phyloP scores from a whole-genome alignment of 2,888 invertebrate genomes.

The Trichopoda pennipes region DNA sequence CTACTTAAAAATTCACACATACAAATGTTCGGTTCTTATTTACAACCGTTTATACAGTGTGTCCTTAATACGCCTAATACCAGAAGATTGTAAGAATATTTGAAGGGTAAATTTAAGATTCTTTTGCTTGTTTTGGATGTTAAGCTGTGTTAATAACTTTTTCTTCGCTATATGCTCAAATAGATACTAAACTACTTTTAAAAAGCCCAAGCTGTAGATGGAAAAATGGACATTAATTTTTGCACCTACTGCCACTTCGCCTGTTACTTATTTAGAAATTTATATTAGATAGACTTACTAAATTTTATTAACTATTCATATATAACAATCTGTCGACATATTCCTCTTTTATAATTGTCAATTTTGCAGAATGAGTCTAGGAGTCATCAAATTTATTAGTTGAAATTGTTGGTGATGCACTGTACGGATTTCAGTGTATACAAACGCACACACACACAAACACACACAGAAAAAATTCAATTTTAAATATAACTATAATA shows the following conservation, averaged over 20 bases:
- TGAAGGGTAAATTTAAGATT: background rate
- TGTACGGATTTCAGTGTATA: background rate
- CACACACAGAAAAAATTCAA: conserved; percentile 5
- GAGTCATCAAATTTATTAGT: background rate
- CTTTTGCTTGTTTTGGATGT: too few species aligned
- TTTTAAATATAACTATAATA: conserved; percentile 16
- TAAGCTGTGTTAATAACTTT: too few species aligned
- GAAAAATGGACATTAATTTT: too few species aligned
- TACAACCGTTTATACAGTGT: background rate
- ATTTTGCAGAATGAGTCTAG: background rate
- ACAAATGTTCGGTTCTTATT: conserved; percentile 6
- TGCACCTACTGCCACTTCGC: too few species aligned
- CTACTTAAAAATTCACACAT: conserved; percentile 40
- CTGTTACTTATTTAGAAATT: too few species aligned
- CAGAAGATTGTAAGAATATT: background rate
- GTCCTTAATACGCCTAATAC: background rate
- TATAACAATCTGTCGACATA: too few species aligned
- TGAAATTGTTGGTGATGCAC: background rate
- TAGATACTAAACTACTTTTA: too few species aligned
- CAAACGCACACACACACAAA: background rate
- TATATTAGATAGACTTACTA: too few species aligned
- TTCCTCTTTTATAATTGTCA: background rate
- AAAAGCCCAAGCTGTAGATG: too few species aligned
- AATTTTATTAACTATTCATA: too few species aligned
- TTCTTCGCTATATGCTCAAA: too few species aligned